Percentiles rank a stretch among this genome's conserved stretches.
phyloP scores from a whole-genome alignment of 2,888 invertebrate species.

The Hirudinaria manillensis region DNA sequence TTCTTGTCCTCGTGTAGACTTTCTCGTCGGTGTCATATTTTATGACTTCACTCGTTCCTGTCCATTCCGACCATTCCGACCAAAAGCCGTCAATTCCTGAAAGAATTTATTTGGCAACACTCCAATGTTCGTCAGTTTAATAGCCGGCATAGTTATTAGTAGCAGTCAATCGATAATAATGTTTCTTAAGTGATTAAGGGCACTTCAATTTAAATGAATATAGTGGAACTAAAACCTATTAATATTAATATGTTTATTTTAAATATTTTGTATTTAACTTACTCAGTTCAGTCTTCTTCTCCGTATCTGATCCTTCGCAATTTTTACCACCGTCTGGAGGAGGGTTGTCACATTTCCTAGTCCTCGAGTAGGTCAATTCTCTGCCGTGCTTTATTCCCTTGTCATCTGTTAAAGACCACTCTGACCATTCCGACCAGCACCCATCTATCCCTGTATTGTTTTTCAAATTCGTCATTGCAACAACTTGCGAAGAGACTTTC shows the following conservation, averaged over 20 bases:
- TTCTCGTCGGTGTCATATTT: neutral
- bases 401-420: neutral
- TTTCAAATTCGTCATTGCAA: neutral
- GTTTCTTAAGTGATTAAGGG: too few species aligned
- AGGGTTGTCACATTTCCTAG: constrained; percentile 2
- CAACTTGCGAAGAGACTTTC: neutral
- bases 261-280: neutral
- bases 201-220: too few species aligned
- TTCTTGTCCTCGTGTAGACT: constrained; percentile 11
- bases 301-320: neutral
- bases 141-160: too few species aligned
- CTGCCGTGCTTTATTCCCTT: neutral
- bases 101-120: neutral
- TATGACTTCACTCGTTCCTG: neutral
- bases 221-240: too few species aligned
- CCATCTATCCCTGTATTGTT: neutral
- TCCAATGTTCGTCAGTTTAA: neutral
- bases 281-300: neutral
- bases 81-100: neutral
- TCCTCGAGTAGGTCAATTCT: neutral
- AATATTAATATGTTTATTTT: too few species aligned
- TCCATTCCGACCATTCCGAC: neutral
- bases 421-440: neutral
- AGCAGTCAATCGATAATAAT: neutral
- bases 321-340: neutral